Evolutionary conservation across 2,797 vertebrate species (phyloP), one percentile per base, ranked within the genome.

Genomic region (Parotocinclus haroldoi): DNA sequence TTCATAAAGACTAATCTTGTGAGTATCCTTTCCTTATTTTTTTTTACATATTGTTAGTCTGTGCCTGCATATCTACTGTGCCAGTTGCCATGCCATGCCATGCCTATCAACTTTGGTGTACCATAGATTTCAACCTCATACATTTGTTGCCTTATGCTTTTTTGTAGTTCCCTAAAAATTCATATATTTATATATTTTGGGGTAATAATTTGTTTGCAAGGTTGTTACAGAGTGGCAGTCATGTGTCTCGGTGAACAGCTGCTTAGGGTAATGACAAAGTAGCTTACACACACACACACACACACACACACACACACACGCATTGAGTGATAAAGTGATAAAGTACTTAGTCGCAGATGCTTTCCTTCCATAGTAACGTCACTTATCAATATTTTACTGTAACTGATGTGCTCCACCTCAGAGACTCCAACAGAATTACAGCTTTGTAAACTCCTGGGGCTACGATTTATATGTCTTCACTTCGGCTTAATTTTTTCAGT

Each of bases 331-430:
- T 50, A 58, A 49, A 78, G 78, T 85, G 84, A 88, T 84, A 78
- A 87, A 88, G 85, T 81, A 86, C 69, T 79, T 60, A 71, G 80
- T 82, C 85, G 81, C 84, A 86, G 81, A 81, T 83, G 83, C 85
- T 84, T 85, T 81, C 74, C 70, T 72, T 37, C 37, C 69, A 68
- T 62, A 58, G 80, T 72, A 12, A 74, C 77, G 57, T 85, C 80
- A 82, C 82, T 79, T 84, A 87, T 87, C 83, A 86, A 85, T 86
- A 84, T 84, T 87, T 82, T 83, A 79, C 84, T 81, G 82, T 76
- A 71, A 83, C 69, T 68, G 75, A 56, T 27, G 55, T 66, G 44
- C 42, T 66, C 58, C 57, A 49, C 54, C 48, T 16, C 39, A 54
- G 54, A 68, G 54, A 49, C 52, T 2, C 42, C 36, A 39, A 11